These are phyloP conservation scores for Augochlorella aurata DNA, from an alignment of 2,888 invertebrate genomes.

Conservation along the genomic window DNA sequence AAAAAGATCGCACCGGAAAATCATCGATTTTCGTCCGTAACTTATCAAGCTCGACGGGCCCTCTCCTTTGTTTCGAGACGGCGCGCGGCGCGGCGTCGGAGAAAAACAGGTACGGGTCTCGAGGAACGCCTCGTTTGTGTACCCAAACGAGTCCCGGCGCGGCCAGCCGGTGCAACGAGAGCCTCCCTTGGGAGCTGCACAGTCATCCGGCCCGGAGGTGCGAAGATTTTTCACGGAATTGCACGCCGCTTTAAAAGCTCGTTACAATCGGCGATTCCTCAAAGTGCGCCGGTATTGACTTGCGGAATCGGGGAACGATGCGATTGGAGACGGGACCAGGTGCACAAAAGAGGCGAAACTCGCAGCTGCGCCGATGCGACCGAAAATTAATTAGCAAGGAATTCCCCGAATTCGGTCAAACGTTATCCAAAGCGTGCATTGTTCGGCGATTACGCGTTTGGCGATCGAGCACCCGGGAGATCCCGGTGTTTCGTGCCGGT, in stretches of 20 bases:
- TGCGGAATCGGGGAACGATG: conserved; percentile 43
- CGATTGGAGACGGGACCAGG: conserved; percentile 37
- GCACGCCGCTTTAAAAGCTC: conserved; percentile 66
- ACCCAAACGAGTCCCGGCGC: conserved; percentile 43
- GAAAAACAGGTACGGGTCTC: conserved; percentile 40
- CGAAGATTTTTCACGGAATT: conserved; percentile 78
- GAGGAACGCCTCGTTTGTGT: conserved; percentile 52
- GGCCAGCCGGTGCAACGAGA: conserved; percentile 44
- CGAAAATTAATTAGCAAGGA: conserved; percentile 8
- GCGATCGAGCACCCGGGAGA: no score
- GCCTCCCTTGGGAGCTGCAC: conserved; percentile 45
- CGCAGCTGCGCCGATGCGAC: not conserved
- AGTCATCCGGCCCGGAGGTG: conserved; percentile 67
- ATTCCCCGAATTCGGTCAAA: not conserved
- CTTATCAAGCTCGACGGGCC: conserved; percentile 38
- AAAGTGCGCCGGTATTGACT: conserved; percentile 54
- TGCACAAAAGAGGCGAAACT: conserved; percentile 30
- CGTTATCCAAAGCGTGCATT: no score
- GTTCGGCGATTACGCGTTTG: no score
- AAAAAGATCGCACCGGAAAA: conserved; percentile 60
- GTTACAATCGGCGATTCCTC: conserved; percentile 60
- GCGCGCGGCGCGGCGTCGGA: conserved; percentile 1
- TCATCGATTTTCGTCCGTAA: conserved; percentile 61
- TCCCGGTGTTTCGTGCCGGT: no score
- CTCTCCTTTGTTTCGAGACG: conserved; percentile 50